Conservation (phyloP, 2,797 vertebrate species). For the Siniperca scherzeri region DNA sequence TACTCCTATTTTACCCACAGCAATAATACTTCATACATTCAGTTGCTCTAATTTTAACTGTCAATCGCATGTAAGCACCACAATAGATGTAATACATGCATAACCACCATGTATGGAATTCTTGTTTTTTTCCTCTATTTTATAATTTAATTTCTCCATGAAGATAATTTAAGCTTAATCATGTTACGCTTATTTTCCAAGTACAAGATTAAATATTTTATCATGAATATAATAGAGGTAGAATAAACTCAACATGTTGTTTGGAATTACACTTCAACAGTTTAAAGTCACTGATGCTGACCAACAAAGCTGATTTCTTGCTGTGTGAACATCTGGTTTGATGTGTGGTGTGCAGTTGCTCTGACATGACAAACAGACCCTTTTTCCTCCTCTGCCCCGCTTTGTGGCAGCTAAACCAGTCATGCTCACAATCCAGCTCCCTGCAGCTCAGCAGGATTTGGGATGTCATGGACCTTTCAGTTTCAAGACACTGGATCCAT, state of each 20-base stretch:
- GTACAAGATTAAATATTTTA: background rate
- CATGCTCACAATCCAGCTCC: conserved; percentile 54
- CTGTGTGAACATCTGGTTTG: conserved; percentile 32
- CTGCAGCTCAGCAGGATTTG: conserved; percentile 61
- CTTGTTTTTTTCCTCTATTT: background rate
- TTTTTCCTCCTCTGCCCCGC: conserved; percentile 36
- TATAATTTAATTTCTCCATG: background rate
- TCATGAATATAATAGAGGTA: background rate
- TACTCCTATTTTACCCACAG: background rate
- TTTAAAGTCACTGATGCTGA: conserved; percentile 19
- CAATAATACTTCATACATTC: background rate
- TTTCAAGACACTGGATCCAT: conserved; percentile 52
- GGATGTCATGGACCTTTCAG: conserved; percentile 47
- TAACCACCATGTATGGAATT: background rate
- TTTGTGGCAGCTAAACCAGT: conserved; percentile 37
- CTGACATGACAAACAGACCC: conserved; percentile 38
- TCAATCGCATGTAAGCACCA: background rate
- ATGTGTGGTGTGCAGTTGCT: conserved; percentile 18
- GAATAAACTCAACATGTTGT: conserved; percentile 4
- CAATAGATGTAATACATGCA: background rate
- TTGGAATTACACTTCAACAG: conserved; percentile 18
- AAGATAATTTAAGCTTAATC: background rate
- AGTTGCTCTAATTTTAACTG: background rate
- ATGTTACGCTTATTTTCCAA: background rate
- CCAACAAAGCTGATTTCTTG: conserved; percentile 26